Conservation (phyloP, 2,113 vertebrate species). For the Electrona antarctica region DNA sequence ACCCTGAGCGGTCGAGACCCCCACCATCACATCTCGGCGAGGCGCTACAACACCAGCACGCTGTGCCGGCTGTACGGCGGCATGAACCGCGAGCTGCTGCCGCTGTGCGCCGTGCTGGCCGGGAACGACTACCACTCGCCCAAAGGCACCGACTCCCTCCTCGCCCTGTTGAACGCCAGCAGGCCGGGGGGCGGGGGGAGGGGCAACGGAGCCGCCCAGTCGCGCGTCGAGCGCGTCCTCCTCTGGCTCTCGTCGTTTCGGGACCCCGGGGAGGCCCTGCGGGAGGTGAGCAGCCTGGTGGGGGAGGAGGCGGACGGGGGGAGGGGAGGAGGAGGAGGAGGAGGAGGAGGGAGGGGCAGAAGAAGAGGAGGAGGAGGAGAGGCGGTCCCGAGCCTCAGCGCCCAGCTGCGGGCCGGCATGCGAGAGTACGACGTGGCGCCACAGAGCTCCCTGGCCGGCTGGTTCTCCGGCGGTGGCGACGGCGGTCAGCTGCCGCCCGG, state of each 20-base stretch:
- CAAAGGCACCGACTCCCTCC: conserved; percentile 72
- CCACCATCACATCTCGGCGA: conserved; percentile 81
- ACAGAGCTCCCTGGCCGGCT: conserved; percentile 75
- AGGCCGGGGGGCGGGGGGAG: conserved; percentile 49
- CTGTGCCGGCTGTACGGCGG: conserved; percentile 83
- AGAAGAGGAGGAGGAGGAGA: conserved; percentile 49
- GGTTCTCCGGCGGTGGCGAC: conserved; percentile 73
- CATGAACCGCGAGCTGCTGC: conserved; percentile 80
- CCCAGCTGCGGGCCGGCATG: conserved; percentile 77
- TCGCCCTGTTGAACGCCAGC: conserved; percentile 59
- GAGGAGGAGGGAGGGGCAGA: conserved; percentile 48
- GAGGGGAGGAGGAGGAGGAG: conserved; percentile 58
- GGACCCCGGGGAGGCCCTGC: conserved; percentile 74
- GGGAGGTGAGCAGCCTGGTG: conserved; percentile 70
- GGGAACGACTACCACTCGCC: conserved; percentile 86
- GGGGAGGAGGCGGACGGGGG: conserved; percentile 51
- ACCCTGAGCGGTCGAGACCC: conserved; percentile 62
- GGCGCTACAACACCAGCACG: conserved; percentile 73
- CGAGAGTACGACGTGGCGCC: conserved; percentile 83
- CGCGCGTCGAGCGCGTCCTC: conserved; percentile 82
- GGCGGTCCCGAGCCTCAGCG: conserved; percentile 54
- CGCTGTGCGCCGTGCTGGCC: conserved; percentile 86
- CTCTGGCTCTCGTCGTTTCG: conserved; percentile 85
- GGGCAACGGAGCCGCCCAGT: conserved; percentile 48
- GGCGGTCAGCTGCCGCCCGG: conserved; percentile 42